These are phyloP conservation scores for Pangasius djambal DNA, from an alignment of 2,797 vertebrate genomes.

Conservation along the genomic window DNA sequence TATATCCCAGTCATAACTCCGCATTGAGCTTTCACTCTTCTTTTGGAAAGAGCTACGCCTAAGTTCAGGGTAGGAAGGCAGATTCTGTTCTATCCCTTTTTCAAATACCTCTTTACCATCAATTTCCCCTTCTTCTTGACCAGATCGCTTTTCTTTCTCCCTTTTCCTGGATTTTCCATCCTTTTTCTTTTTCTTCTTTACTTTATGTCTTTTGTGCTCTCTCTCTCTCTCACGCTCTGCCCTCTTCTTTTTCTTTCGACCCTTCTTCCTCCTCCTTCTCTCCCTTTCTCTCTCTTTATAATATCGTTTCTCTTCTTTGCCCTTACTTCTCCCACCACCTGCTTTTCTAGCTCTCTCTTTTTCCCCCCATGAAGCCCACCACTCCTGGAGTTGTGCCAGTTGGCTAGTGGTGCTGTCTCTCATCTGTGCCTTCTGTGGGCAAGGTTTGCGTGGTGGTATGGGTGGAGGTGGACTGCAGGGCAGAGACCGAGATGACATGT, in stretches of 20 bases:
- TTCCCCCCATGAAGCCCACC: constrained; percentile 81
- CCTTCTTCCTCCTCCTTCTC: constrained; percentile 76
- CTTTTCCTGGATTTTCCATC: constrained; percentile 68
- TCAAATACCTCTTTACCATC: constrained; percentile 73
- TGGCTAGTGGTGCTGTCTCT: constrained; percentile 76
- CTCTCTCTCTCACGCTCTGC: constrained; percentile 76
- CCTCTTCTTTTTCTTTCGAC: constrained; percentile 75
- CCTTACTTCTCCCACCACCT: constrained; percentile 47
- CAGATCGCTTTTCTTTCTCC: constrained; percentile 66
- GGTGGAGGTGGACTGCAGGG: constrained; percentile 80
- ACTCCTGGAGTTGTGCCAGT: constrained; percentile 78
- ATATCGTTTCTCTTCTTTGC: constrained; percentile 57
- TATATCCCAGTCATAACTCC: constrained; percentile 77
- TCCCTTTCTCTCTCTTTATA: constrained; percentile 57
- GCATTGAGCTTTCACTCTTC: constrained; percentile 76
- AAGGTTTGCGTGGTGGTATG: constrained; percentile 76
- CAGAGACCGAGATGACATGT: constrained; percentile 77
- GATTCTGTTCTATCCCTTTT: constrained; percentile 73
- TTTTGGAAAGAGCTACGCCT: constrained; percentile 75
- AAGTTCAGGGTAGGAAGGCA: constrained; percentile 68
- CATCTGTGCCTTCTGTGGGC: constrained; percentile 77
- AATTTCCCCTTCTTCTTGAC: constrained; percentile 70
- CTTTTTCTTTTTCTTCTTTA: constrained; percentile 79
- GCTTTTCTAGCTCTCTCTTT: constrained; percentile 68
- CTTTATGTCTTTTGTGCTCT: constrained; percentile 77